Evolutionary conservation across 2,888 invertebrate species (phyloP).

Genomic region (Carpatolechia fugitivella): DNA sequence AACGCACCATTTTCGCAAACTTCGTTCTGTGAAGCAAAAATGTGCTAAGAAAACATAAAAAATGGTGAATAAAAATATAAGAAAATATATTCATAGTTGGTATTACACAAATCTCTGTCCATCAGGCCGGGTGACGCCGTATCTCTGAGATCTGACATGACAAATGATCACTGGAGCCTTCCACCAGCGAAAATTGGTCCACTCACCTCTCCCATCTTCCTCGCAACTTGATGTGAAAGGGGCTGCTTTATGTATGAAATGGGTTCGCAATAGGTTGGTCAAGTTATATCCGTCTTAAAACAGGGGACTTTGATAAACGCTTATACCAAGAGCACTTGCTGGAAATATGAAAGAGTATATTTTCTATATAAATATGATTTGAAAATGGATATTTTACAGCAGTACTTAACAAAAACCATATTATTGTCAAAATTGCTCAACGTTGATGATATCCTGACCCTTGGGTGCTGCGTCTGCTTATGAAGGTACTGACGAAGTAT

Average conservation of each 20-base stretch:
- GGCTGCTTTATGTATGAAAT: slow-evolving; percentile 8
- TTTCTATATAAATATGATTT: background rate
- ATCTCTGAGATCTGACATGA: slow-evolving; percentile 71
- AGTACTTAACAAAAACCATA: too few species aligned
- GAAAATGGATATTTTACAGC: too few species aligned
- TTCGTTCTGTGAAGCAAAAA: too few species aligned
- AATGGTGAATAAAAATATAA: slow-evolving; percentile 22
- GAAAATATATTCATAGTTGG: slow-evolving; percentile 63
- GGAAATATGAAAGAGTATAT: slow-evolving; percentile 21
- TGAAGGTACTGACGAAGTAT: too few species aligned
- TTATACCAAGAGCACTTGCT: slow-evolving; percentile 27
- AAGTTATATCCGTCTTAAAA: slow-evolving; percentile 49
- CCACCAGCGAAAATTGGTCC: slow-evolving; percentile 41
- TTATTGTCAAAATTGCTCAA: too few species aligned
- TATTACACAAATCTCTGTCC: slow-evolving; percentile 68
- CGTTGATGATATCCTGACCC: too few species aligned
- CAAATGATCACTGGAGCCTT: slow-evolving; percentile 56
- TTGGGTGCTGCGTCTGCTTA: too few species aligned
- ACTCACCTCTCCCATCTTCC: slow-evolving; percentile 21
- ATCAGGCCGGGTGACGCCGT: slow-evolving; percentile 56
- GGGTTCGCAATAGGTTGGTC: slow-evolving; percentile 38
- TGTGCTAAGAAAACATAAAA: background rate
- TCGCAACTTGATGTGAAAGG: slow-evolving; percentile 13
- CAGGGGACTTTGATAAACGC: slow-evolving; percentile 54
- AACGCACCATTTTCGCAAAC: too few species aligned